Evolutionary conservation across 2,797 vertebrate species (phyloP).

Genomic region (Falco columbarius): DNA sequence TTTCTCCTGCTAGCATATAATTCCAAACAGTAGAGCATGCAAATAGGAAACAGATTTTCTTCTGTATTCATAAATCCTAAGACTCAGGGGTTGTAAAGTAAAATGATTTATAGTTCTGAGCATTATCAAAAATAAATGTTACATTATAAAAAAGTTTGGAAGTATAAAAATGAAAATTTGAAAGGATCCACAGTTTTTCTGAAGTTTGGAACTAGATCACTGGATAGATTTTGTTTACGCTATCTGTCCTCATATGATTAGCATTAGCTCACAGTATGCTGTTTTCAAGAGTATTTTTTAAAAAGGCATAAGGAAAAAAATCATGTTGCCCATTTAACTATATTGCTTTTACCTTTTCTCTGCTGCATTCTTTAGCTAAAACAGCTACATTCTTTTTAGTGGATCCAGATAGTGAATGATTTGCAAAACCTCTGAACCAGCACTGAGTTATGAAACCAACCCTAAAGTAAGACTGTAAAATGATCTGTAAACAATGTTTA

Average conservation of each 20-base stretch:
- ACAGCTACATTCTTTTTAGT: conserved; percentile 55
- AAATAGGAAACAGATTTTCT: conserved; percentile 63
- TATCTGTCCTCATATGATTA: conserved; percentile 51
- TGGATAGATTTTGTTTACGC: conserved; percentile 51
- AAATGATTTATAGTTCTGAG: conserved; percentile 59
- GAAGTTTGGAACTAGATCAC: conserved; percentile 52
- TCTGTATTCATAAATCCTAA: conserved; percentile 56
- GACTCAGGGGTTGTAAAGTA: conserved; percentile 34
- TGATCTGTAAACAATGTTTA: not conserved
- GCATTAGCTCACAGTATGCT: conserved; percentile 21
- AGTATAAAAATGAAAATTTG: conserved; percentile 36
- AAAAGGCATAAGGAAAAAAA: conserved; percentile 33
- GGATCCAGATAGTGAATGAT: conserved; percentile 63
- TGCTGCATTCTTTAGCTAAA: conserved; percentile 61
- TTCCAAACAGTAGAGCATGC: conserved; percentile 63
- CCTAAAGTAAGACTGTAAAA: conserved; percentile 51
- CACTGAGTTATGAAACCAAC: conserved; percentile 68
- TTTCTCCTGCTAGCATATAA: conserved; percentile 50
- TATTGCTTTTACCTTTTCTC: conserved; percentile 63
- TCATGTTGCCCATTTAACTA: conserved; percentile 43
- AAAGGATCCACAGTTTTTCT: conserved; percentile 45
- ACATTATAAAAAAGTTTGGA: conserved; percentile 38
- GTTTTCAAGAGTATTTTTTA: conserved; percentile 46
- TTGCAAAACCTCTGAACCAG: conserved; percentile 55
- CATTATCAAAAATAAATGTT: conserved; percentile 60